Conservation (phyloP, 2,888 invertebrate genomes). For the Anoplius nigerrimus region DNA sequence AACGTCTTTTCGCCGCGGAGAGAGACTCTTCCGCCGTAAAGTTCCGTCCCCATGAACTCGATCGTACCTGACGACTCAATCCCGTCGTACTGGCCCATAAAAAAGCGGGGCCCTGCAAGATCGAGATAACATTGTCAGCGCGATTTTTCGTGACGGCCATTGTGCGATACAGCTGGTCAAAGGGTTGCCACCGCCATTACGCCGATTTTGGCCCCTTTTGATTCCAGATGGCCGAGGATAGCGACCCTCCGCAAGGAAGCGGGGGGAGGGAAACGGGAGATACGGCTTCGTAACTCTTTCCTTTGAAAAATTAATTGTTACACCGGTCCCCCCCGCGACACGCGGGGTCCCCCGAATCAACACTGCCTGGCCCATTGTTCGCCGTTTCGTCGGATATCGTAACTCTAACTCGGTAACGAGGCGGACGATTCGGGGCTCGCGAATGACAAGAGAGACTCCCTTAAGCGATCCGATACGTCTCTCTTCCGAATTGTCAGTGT, state of each 20-base stretch:
- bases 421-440: no score
- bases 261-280: constrained; percentile 14
- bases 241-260: constrained; percentile 36
- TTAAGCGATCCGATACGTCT: no score
- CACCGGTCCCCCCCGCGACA: constrained; percentile 22
- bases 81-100: constrained; percentile 38
- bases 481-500: no score
- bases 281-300: constrained; percentile 50
- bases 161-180: constrained; percentile 59
- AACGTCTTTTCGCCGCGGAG: no score
- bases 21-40: no score
- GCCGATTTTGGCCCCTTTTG: constrained; percentile 47
- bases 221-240: constrained; percentile 26
- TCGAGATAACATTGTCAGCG: constrained; percentile 64
- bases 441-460: no score
- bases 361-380: constrained; percentile 12
- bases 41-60: constrained; percentile 20
- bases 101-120: constrained; percentile 46
- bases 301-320: constrained; percentile 48
- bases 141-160: constrained; percentile 60
- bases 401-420: background rate
- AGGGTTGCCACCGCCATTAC: constrained; percentile 54
- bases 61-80: constrained; percentile 56
- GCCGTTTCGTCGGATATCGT: constrained; percentile 5
- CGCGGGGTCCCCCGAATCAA: constrained; percentile 17